A percentile compares a stretch with the other conserved stretches of the same genome.
Conservation (phyloP, 2,888 invertebrate genomes). For the Microdon myrmicae region DNA sequence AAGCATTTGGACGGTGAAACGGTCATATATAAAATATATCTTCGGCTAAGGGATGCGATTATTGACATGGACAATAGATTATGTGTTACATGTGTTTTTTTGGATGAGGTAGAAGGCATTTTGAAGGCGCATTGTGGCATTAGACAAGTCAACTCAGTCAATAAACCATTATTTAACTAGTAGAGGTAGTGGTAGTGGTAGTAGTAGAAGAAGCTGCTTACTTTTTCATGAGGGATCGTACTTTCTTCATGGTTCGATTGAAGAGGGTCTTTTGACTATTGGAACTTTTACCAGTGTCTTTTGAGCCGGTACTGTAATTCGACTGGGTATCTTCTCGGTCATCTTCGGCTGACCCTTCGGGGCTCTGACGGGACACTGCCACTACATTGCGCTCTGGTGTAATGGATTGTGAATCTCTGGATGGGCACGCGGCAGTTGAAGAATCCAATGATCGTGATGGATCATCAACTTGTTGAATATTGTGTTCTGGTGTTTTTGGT, state of each 20-base stretch:
- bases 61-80: constrained; percentile 10
- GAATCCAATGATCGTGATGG: constrained; percentile 20
- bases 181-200: constrained; percentile 37
- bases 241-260: constrained; percentile 86
- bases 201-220: constrained; percentile 60
- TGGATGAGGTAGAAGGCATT: constrained; percentile 9
- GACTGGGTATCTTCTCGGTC: constrained; percentile 62
- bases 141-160: constrained; percentile 10
- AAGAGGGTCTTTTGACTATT: constrained; percentile 75
- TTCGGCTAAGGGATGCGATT: too few relatives aligned
- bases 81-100: constrained; percentile 11
- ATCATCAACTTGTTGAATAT: constrained; percentile 51
- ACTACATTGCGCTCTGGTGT: constrained; percentile 58
- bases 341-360: constrained; percentile 65
- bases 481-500: constrained; percentile 57
- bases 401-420: constrained; percentile 60
- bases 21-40: constrained; percentile 15
- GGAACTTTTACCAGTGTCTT: constrained; percentile 51
- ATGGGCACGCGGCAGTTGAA: constrained; percentile 23
- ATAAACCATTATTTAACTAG: constrained; percentile 17
- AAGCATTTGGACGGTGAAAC: constrained; percentile 31
- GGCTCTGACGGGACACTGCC: constrained; percentile 60
- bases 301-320: constrained; percentile 54
- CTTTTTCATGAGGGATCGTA: constrained; percentile 77
- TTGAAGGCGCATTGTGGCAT: constrained; percentile 6